Conservation (phyloP, 2,113 vertebrate genomes). For the Gambusia affinis region DNA sequence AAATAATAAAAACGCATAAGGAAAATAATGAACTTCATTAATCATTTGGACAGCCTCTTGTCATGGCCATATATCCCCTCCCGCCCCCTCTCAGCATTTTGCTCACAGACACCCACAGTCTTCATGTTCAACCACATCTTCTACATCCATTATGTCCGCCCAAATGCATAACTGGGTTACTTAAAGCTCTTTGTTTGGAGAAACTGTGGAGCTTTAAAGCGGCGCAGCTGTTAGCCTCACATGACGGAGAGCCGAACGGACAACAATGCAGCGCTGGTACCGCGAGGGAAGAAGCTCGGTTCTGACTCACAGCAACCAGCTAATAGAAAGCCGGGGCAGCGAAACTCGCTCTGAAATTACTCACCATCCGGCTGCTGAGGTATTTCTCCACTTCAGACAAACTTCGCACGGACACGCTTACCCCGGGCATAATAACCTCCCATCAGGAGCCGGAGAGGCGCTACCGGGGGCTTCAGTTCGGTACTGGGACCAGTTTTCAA, state of each 20-base stretch:
- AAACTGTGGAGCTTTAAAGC: conserved; percentile 7
- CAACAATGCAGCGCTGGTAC: conserved; percentile 41
- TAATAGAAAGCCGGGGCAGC: not conserved
- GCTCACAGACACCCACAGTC: not conserved
- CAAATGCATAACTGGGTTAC: not conserved
- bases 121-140: not conserved
- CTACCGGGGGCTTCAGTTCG: not conserved
- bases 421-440: conserved; percentile 70
- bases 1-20: not conserved
- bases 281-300: conserved; percentile 5
- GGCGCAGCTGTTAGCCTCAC: conserved; percentile 46
- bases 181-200: conserved; percentile 44
- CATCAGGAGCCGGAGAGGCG: not conserved
- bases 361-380: conserved; percentile 75
- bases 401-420: conserved; percentile 73
- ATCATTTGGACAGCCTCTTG: not conserved
- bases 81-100: too few species aligned
- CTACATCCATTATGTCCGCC: not conserved
- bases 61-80: too few species aligned
- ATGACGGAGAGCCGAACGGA: conserved; percentile 28
- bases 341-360: conserved; percentile 23
- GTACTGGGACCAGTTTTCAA: conserved; percentile 16
- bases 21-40: not conserved
- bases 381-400: conserved; percentile 76
- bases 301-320: conserved; percentile 6